Percentiles rank a stretch among this genome's conserved stretches.
phyloP scores from a whole-genome alignment of 2,888 invertebrate genomes.

The Mesorhabditis sp. region DNA sequence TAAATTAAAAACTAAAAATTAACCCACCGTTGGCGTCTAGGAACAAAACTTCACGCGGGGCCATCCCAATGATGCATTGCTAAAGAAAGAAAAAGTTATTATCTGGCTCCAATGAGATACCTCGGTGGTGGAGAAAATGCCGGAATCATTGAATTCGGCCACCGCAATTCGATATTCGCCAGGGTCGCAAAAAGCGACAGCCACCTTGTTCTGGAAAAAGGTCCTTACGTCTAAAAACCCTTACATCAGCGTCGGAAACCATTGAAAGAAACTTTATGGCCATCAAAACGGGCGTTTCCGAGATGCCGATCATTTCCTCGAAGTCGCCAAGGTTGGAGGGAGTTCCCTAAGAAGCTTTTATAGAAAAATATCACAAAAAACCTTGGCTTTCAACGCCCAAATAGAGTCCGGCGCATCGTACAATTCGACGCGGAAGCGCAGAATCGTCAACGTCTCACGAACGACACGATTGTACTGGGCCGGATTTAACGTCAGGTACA shows the following conservation, averaged over 20 bases:
- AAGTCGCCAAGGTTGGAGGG: conserved; percentile 43
- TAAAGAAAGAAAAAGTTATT: conserved; percentile 14
- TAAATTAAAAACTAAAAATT: not conserved
- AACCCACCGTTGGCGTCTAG: not conserved
- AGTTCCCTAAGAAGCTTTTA: conserved; percentile 22
- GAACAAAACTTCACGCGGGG: conserved; percentile 30
- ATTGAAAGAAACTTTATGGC: conserved; percentile 28
- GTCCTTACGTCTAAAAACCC: not conserved
- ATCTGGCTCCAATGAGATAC: conserved; percentile 8
- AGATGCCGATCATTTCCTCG: conserved; percentile 40
- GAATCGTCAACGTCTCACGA: conserved; percentile 28
- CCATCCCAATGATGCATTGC: conserved; percentile 27
- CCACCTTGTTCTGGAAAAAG: conserved; percentile 35
- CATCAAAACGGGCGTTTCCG: conserved; percentile 33
- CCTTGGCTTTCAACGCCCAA: conserved; percentile 33
- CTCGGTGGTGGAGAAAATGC: conserved; percentile 35
- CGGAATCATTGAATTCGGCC: conserved; percentile 40
- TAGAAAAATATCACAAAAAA: not conserved
- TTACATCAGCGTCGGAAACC: conserved; percentile 26
- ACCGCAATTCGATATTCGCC: conserved; percentile 34
- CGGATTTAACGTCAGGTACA: conserved; percentile 32
- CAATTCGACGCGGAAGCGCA: conserved; percentile 39
- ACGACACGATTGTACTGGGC: conserved; percentile 41
- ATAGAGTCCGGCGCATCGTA: conserved; percentile 28
- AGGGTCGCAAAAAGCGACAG: conserved; percentile 35